phyloP scores from a whole-genome alignment of 2,113 vertebrate genomes.

The Cyanoramphus novaezelandiae region DNA sequence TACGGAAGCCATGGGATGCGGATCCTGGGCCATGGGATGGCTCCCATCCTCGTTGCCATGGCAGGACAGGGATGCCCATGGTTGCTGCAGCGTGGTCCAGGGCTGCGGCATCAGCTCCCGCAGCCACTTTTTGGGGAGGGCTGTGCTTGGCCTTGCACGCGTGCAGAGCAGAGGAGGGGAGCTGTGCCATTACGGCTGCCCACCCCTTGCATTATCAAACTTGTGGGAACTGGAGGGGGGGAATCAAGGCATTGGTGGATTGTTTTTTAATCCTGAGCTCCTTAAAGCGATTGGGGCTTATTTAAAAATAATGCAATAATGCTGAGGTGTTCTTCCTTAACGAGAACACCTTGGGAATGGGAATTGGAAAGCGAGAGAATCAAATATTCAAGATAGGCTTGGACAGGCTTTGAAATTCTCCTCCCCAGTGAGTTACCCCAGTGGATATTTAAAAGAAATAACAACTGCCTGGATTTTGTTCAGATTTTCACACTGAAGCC shows the following conservation, averaged over 20 bases:
- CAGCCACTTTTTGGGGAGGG: fast-evolving
- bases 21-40: not conserved
- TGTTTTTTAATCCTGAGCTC: slow-evolving; percentile 3
- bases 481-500: slow-evolving; percentile 29
- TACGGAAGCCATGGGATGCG: not conserved
- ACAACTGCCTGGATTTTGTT: slow-evolving; percentile 4
- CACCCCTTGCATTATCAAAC: not conserved
- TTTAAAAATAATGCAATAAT: slow-evolving; percentile 47
- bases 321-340: slow-evolving; percentile 42
- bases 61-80: not conserved
- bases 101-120: not conserved
- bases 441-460: slow-evolving; percentile 16
- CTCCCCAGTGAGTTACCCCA: not conserved
- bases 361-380: slow-evolving; percentile 9
- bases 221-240: not conserved
- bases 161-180: not conserved
- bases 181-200: not conserved
- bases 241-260: not conserved
- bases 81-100: fast-evolving
- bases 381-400: slow-evolving; percentile 2
- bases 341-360: slow-evolving; percentile 24
- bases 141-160: not conserved
- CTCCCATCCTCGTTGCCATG: fast-evolving
- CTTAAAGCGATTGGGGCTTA: slow-evolving; percentile 15
- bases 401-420: slow-evolving; percentile 46